These are phyloP conservation scores for Haemorhous mexicanus DNA, from an alignment of 2,113 vertebrate species.

Conservation along the genomic window DNA sequence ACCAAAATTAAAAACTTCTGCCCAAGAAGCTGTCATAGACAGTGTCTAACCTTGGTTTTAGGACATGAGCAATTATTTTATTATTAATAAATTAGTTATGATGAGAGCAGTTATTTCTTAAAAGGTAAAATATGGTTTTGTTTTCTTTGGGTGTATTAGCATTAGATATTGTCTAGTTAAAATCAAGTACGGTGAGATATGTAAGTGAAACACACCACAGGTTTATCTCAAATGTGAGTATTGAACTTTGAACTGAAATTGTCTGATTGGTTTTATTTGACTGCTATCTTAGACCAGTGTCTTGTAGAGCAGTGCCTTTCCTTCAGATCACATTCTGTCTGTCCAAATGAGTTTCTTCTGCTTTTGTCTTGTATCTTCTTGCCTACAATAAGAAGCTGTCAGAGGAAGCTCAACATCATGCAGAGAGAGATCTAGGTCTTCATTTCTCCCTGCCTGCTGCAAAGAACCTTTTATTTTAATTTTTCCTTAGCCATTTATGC, in stretches of 20 bases:
- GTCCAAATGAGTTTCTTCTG: background rate
- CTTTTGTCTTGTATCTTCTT: background rate
- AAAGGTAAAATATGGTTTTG: background rate
- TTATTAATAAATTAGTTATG: background rate
- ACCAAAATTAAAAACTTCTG: background rate
- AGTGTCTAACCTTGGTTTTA: background rate
- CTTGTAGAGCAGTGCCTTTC: background rate
- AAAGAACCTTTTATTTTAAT: background rate
- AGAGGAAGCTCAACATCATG: background rate
- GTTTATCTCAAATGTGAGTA: background rate
- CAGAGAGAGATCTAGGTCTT: background rate
- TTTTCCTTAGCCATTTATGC: background rate
- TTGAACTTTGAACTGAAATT: background rate
- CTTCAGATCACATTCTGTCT: background rate
- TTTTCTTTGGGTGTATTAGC: background rate
- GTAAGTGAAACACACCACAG: background rate
- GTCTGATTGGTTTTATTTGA: background rate
- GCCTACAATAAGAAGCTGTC: background rate
- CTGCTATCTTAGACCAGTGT: rapidly evolving
- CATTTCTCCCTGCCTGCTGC: background rate
- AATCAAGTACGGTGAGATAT: background rate
- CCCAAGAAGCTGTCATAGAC: background rate
- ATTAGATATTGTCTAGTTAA: background rate
- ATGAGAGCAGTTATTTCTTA: background rate
- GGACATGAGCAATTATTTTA: background rate